These are phyloP conservation scores for Lepidocyrtinus sp. DNA, from an alignment of 2,888 invertebrate species.

Conservation along the genomic window DNA sequence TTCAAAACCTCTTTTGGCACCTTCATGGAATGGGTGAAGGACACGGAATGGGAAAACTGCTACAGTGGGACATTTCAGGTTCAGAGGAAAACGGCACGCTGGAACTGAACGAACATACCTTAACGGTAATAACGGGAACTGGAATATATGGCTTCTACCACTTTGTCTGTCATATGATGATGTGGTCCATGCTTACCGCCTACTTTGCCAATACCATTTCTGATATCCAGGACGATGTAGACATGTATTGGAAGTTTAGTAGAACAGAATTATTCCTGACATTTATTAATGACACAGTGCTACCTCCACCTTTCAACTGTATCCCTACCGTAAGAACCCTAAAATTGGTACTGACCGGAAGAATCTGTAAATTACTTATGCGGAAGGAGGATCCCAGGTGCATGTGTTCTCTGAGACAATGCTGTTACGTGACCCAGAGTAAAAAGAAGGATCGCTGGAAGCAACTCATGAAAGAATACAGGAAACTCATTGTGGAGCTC, in stretches of 20 bases:
- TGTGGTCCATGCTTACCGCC: not conserved
- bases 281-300: not conserved
- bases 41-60: not conserved
- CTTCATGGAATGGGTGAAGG: not conserved
- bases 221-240: not conserved
- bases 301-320: not conserved
- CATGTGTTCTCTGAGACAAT: not conserved
- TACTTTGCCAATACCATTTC: not conserved
- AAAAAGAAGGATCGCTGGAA: not conserved
- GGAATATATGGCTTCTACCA: not conserved
- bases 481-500: slow-evolving; percentile 16
- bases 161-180: not conserved
- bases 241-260: not conserved
- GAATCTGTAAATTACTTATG: not conserved
- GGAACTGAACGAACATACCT: not conserved
- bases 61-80: not conserved
- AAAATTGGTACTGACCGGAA: not conserved
- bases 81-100: not conserved
- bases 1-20: not conserved
- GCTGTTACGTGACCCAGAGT: not conserved
- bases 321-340: not conserved
- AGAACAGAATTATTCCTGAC: not conserved
- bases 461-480: not conserved
- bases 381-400: not conserved
- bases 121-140: not conserved